Evolutionary conservation across 2,797 vertebrate genomes (phyloP), one percentile per base, ranked within the genome.

Genomic region (Bucorvus abyssinicus): DNA sequence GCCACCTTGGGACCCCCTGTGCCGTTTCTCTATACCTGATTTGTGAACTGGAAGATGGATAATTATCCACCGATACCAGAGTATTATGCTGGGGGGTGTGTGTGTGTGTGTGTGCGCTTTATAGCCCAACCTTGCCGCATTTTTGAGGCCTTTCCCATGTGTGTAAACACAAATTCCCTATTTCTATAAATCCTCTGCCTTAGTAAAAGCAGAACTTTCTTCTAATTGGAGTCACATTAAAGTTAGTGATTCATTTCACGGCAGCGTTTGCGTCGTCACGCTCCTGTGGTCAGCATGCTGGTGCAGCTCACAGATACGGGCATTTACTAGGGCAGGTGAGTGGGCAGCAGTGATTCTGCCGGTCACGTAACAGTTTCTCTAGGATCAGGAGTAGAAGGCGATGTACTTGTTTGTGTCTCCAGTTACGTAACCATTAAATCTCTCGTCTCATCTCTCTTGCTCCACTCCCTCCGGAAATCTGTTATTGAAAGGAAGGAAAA

Each of bases 401-500:
- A 78, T 52, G 21, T 12, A 8, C n/a, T 65, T 80, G 59, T 55
- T 78, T 78, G 65, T 83, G 34, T 93, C 90, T 89, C 68, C 32
- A 44, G 69, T 93, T 95, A 85, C 64, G 52, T 94, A 63, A 85
- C 12, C 29, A 57, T 89, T 84, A 91, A 64, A 89, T 87, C 74
- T 93, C 53, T 86, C 19, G 83, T 82, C 90, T 84, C 34, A 26
- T 93, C 36, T 45, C 55, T 29, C 44, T 79, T 12, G 2, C 55
- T 45, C 30, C 71, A 61, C 55, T 96, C 92, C 79, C 87, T 95
- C 83, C 77, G 90, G 94, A 94, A 93, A 83, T 84, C 77, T 81
- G 61, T 84, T 93, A 95, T 50, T 89, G 90, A 94, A 79, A 92
- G 44, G 38, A 94, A 94, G 85, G 34, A 95, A 91, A 87, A 76